Evolutionary conservation across 2,888 invertebrate species (phyloP), one percentile per base, ranked within the genome.

Genomic region (Caenorhabditis auriculariae): DNA sequence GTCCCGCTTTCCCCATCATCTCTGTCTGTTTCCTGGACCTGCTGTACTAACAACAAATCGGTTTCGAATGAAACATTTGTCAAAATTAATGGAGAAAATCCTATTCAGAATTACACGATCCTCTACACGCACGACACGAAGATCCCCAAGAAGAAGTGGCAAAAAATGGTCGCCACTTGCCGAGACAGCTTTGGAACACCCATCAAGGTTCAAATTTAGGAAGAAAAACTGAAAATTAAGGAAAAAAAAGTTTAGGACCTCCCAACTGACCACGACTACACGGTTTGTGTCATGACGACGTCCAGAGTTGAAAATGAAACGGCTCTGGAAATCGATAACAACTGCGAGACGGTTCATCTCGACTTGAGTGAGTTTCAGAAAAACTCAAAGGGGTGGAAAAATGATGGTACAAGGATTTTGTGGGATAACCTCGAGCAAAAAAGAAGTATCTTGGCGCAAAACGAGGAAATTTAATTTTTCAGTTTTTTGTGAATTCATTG

Each of bases 1-100:
- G 59, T 61, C 9, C 66, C 76, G n/a, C 46, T 75, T 2, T 69
- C 70, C 3, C 74, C 78, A 12, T 64, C 60, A 4, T 72, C 76
- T 6, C 51, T 78, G 26, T 64, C 69, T 1, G 77, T 78, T 38
- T 67, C 75, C 1, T 78, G 78, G 78, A 77, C 75, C 15, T 76
- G 77, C 57, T 78, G 78, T 45, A 76, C 76, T n/a, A 76, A 77
- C 48, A 72, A 71, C 61, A 70, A 71, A 70, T 71, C 71, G 24
- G 74, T 74, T 12, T 12, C n/a, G 35, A 32, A 9, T 32, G 35
- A 32, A 32, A 9, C 35, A n/a, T 9, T 32, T 32, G 9, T n/a
- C n/a, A 32, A 12, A 9, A 32, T n/a, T 12, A 32, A 12, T 32
- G 6, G 7, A 26, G 17, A 21, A 54, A 26, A n/a, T 3, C 15